Evolutionary conservation across 2,888 invertebrate species (phyloP), one percentile per base, ranked within the genome.

Genomic region (Anthrax anthrax): DNA sequence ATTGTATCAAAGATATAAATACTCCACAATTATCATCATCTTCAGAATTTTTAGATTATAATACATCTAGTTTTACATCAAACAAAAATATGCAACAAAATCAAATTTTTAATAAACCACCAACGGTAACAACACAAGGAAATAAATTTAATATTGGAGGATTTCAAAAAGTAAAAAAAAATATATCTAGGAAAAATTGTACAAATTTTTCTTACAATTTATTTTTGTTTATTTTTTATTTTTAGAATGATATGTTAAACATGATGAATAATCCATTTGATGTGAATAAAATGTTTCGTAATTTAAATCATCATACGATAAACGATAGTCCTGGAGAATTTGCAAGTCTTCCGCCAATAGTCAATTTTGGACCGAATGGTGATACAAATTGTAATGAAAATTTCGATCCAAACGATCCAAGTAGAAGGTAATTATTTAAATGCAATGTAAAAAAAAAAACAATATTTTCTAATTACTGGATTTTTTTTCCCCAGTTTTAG

Each of bases 261-360:
- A 58, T 63, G 56, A 58, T 59, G 37, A 61, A 56, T 45, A 62
- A 61, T 57, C 63, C 64, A 32, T 62, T 58, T 52, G 57, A 61
- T 32, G 60, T 61, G 56, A 56, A 63, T 51, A 42, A 54, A 47
- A 18, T 49, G 41, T 47, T 41, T 48, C 50, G 47, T 49, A 48
- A 46, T 39, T 42, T 46, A n/a, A 47, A 51, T 52, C 45, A 55
- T 57, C 43, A n/a, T 52, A 50, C 34, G 58, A 57, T 47, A 58
- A n/a, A 60, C 42, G 64, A 64, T 50, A 59, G 58, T 19, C 57
- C 58, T n/a, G 63, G 64, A 52, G 77, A 77, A 54, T 77, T 72
- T 56, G 74, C 82, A 41, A 85, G 85, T 60, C 63, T 85, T 50
- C 85, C 85, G 23, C 80, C 84, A 0, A 77, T 77, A 47, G 78